Evolutionary conservation across 2,888 invertebrate genomes (phyloP).

Genomic region (Tinea pellionella): DNA sequence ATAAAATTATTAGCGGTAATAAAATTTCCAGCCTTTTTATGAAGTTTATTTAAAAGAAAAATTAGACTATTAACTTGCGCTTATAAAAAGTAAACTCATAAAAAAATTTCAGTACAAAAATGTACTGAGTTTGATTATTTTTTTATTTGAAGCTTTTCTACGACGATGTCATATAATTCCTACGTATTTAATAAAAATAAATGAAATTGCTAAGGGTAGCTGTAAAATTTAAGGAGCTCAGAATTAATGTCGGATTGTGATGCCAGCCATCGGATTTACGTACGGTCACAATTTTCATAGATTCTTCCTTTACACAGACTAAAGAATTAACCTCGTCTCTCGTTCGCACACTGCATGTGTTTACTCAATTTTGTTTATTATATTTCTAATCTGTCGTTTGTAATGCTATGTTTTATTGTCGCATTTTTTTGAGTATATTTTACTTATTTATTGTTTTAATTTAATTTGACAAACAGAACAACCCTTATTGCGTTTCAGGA

Average conservation of each 20-base stretch:
- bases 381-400: not conserved
- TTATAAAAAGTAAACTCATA: conserved; percentile 24
- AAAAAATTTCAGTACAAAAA: conserved; percentile 33
- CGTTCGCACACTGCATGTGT: not conserved
- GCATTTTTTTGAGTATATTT: not conserved
- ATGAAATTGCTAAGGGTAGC: conserved; percentile 48
- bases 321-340: not conserved
- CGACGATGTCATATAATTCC: conserved; percentile 36
- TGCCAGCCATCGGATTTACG: conserved; percentile 44
- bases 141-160: conserved; percentile 35
- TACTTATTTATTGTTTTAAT: conserved; percentile 13
- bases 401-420: not conserved
- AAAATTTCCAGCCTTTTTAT: not conserved
- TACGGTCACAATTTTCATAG: conserved; percentile 32
- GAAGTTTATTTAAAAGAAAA: not conserved
- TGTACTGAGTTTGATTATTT: conserved; percentile 35
- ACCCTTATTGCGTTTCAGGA: not conserved
- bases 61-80: conserved; percentile 5
- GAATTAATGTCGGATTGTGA: conserved; percentile 49
- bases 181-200: conserved; percentile 61
- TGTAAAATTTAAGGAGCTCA: conserved; percentile 54
- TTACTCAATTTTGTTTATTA: not conserved
- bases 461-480: conserved; percentile 5
- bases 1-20: not conserved
- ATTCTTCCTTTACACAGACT: not conserved